Conservation (phyloP, 30 jellyfish, hydroid and myxozoan species). For the Mastigias papua region DNA sequence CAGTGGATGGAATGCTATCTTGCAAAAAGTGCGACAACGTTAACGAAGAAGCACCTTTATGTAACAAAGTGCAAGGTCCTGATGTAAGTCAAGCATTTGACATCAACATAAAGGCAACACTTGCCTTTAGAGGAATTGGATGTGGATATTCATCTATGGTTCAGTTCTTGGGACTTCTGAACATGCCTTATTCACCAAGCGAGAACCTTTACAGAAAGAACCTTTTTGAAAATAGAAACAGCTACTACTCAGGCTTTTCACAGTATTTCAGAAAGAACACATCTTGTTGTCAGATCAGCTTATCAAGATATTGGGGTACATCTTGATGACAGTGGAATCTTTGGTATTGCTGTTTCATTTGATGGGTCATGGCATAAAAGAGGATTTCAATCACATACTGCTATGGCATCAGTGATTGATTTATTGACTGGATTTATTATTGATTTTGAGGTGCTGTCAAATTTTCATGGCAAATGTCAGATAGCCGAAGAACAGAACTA, state of each 20-base stretch:
- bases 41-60: too few species aligned
- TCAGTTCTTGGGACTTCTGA: slow-evolving; percentile 31
- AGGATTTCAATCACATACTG: slow-evolving; percentile 6
- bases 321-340: slow-evolving; percentile 24
- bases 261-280: background rate
- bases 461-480: background rate
- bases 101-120: too few species aligned
- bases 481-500: background rate
- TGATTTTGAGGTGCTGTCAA: slow-evolving; percentile 11
- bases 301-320: slow-evolving; percentile 15
- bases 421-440: background rate
- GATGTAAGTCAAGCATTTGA: slow-evolving; percentile 40
- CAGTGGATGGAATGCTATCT: too few species aligned
- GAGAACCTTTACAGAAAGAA: background rate
- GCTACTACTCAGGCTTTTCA: too few species aligned
- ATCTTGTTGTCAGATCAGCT: background rate
- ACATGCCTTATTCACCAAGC: slow-evolving; percentile 35
- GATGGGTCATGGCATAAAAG: slow-evolving; percentile 34
- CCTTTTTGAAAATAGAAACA: too few species aligned
- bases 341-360: slow-evolving; percentile 37
- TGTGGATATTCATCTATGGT: too few species aligned
- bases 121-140: too few species aligned
- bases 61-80: slow-evolving; percentile 12
- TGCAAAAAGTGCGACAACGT: background rate
- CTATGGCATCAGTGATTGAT: background rate